These are phyloP conservation scores for Papilio protenor DNA, from an alignment of 2,888 invertebrate genomes.

Conservation along the genomic window DNA sequence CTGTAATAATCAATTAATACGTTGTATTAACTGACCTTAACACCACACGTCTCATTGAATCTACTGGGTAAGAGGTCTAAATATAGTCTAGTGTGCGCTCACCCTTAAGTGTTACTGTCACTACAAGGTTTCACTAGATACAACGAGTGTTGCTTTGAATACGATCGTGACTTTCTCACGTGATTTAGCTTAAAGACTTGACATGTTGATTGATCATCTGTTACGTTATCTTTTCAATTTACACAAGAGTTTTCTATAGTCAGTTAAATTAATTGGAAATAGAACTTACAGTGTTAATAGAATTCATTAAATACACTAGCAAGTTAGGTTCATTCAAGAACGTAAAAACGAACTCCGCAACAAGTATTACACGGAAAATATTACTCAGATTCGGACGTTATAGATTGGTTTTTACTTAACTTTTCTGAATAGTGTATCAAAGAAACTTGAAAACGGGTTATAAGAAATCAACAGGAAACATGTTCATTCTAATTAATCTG, in stretches of 20 bases:
- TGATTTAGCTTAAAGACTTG: conserved; percentile 32
- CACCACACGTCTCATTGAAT: conserved; percentile 64
- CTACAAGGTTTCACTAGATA: conserved; percentile 34
- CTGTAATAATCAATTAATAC: conserved; percentile 67
- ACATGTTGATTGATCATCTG: conserved; percentile 36
- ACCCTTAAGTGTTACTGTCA: conserved; percentile 56
- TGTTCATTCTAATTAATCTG: background rate
- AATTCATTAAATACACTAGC: background rate
- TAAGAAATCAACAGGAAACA: background rate
- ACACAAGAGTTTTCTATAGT: background rate
- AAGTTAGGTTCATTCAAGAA: background rate
- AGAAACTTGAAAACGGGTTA: background rate
- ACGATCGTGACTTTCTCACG: conserved; percentile 31
- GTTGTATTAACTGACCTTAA: conserved; percentile 66
- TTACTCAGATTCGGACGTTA: too few relatives aligned
- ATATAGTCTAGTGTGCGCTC: conserved; percentile 68
- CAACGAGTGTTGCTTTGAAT: conserved; percentile 30
- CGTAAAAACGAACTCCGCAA: too few relatives aligned
- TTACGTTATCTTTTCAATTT: conserved; percentile 20
- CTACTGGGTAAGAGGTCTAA: conserved; percentile 66
- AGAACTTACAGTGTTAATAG: background rate
- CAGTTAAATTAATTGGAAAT: background rate
- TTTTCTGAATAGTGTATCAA: background rate
- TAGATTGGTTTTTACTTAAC: too few relatives aligned
- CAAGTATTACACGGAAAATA: too few relatives aligned